These are phyloP conservation scores for Panagrolaimus sp. DNA, from an alignment of 1,140 invertebrate species.

Conservation along the genomic window DNA sequence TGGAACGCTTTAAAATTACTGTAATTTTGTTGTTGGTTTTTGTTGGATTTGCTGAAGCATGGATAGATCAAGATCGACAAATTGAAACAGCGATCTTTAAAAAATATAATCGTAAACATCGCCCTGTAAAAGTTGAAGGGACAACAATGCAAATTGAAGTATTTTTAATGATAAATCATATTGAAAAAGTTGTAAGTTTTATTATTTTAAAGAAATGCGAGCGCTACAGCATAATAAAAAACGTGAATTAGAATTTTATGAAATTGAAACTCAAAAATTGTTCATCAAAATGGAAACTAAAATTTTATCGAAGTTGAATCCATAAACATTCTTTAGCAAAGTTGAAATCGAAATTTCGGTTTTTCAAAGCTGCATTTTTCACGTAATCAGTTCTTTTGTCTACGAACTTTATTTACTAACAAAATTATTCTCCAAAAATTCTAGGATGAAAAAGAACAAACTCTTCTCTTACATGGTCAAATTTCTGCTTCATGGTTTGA, in stretches of 20 bases:
- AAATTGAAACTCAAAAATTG: too few relatives aligned
- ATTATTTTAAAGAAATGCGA: too few relatives aligned
- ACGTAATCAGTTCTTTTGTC: too few relatives aligned
- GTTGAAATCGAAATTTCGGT: neutral
- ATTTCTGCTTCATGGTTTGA: constrained; percentile 50
- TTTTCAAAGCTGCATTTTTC: too few relatives aligned
- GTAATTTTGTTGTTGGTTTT: neutral
- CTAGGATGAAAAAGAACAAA: constrained; percentile 54
- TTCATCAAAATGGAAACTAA: too few relatives aligned
- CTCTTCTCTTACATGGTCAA: constrained; percentile 51
- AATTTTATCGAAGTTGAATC: too few relatives aligned
- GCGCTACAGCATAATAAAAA: too few relatives aligned
- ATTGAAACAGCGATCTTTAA: constrained; percentile 29
- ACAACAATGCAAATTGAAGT: constrained; percentile 35
- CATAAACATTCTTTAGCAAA: neutral
- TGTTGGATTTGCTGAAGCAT: neutral
- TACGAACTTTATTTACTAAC: too few relatives aligned
- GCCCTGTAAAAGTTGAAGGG: constrained; percentile 41
- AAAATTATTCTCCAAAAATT: too few relatives aligned
- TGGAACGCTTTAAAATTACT: neutral
- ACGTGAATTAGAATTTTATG: too few relatives aligned
- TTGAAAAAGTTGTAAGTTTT: constrained; percentile 39
- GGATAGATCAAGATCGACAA: neutral
- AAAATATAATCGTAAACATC: constrained; percentile 42
- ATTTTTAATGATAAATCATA: constrained; percentile 42